Percentiles rank a stretch among this genome's conserved stretches.
These are phyloP conservation scores for Drosophila algonquin DNA, from an alignment of 2,888 invertebrate species.

Conservation along the genomic window DNA sequence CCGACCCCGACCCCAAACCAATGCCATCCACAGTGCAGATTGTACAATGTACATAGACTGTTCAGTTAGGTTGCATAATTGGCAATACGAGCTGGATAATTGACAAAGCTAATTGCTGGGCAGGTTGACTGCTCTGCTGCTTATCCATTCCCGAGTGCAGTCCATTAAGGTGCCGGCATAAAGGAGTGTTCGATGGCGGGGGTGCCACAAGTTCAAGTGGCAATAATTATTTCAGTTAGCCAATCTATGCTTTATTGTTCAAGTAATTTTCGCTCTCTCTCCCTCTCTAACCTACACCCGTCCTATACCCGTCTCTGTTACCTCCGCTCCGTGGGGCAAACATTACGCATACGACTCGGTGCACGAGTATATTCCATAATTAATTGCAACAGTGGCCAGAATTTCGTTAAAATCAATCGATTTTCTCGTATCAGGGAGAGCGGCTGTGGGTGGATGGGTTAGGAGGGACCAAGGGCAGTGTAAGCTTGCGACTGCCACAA, in stretches of 20 bases:
- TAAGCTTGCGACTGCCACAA: background rate
- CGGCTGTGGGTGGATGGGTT: background rate
- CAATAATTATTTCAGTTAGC: background rate
- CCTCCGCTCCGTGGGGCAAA: background rate
- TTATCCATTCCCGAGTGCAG: background rate
- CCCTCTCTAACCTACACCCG: too few species aligned
- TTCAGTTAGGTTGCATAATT: background rate
- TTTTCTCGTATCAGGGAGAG: background rate
- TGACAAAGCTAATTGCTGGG: slow-evolving; percentile 29
- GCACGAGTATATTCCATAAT: slow-evolving; percentile 50
- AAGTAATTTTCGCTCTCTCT: background rate
- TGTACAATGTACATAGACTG: background rate
- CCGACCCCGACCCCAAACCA: background rate
- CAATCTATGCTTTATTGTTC: background rate
- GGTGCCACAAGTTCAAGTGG: background rate
- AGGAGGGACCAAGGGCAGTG: background rate
- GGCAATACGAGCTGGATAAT: slow-evolving; percentile 12
- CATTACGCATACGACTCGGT: slow-evolving; percentile 50
- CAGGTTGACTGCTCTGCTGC: background rate
- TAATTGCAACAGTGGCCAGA: slow-evolving; percentile 53
- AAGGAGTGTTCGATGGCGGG: background rate
- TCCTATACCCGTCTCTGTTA: too few species aligned
- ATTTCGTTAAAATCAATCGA: slow-evolving; percentile 50
- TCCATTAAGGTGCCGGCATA: background rate
- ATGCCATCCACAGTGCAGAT: background rate